These are phyloP conservation scores for Centroberyx gerrardi DNA, from an alignment of 2,797 vertebrate genomes.

Conservation along the genomic window DNA sequence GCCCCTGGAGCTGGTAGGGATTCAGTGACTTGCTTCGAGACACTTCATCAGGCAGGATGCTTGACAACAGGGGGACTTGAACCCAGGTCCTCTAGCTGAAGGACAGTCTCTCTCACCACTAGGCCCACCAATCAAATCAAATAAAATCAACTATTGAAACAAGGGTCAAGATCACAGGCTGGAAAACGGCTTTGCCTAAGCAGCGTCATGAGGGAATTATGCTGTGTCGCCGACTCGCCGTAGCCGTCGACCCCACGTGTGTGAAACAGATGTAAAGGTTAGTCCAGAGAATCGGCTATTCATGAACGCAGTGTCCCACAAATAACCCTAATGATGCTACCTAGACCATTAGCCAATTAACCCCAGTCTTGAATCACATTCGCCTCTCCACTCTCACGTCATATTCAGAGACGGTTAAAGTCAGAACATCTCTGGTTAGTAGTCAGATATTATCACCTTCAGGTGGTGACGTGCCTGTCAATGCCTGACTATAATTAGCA, in stretches of 20 bases:
- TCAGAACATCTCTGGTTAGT: conserved; percentile 35
- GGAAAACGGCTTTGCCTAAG: conserved; percentile 1
- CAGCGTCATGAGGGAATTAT: conserved; percentile 2
- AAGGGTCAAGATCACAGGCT: conserved; percentile 18
- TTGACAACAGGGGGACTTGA: not conserved
- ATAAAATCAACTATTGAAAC: conserved; percentile 10
- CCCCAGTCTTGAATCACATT: conserved; percentile 30
- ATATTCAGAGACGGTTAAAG: not conserved
- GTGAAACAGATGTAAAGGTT: conserved; percentile 18
- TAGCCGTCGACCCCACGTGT: not conserved
- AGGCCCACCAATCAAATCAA: not conserved
- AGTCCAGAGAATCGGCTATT: no score
- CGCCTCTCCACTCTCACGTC: conserved; percentile 2
- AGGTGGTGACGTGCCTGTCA: conserved; percentile 25
- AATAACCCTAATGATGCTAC: not conserved
- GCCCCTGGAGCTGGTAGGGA: not conserved
- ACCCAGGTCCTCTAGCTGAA: not conserved
- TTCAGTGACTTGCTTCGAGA: not conserved
- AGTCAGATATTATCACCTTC: conserved; percentile 41
- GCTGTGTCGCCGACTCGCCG: not conserved
- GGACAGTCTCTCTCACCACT: not conserved
- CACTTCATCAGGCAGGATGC: not conserved
- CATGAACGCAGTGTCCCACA: not conserved
- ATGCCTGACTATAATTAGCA: conserved; percentile 52
- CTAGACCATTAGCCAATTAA: conserved; percentile 37